Evolutionary conservation across 2,797 vertebrate species (phyloP).

Genomic region (Pagetopsis macropterus): DNA sequence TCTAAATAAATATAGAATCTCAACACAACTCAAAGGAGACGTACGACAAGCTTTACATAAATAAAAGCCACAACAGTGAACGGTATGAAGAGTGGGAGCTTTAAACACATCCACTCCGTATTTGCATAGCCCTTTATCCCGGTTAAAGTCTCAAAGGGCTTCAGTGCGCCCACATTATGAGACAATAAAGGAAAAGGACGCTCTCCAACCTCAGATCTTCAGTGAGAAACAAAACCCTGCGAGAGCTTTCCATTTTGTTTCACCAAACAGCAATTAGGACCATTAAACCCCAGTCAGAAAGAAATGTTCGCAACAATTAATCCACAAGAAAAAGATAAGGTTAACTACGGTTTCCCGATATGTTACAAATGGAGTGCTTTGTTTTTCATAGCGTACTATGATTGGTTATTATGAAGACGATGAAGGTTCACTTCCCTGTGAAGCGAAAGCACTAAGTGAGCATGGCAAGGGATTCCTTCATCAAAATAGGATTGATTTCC

Average conservation of each 20-base stretch:
- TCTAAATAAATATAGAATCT: constrained; percentile 41
- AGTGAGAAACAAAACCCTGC: constrained; percentile 11
- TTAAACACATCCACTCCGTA: constrained; percentile 12
- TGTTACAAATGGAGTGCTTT: neutral
- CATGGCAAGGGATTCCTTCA: no score
- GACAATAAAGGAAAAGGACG: constrained; percentile 26
- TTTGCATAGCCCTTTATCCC: constrained; percentile 49
- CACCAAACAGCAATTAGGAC: constrained; percentile 31
- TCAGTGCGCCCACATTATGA: constrained; percentile 31
- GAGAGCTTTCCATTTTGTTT: constrained; percentile 16
- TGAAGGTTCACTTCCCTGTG: neutral
- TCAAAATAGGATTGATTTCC: no score
- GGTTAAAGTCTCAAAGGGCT: constrained; percentile 30
- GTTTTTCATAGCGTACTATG: neutral
- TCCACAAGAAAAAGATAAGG: neutral
- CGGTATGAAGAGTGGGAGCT: neutral
- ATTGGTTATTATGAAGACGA: neutral
- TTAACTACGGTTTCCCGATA: neutral
- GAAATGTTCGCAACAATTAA: constrained; percentile 30
- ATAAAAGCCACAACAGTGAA: constrained; percentile 7
- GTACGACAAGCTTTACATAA: neutral
- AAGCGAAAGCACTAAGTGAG: neutral
- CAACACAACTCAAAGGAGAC: neutral
- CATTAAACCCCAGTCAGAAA: constrained; percentile 28
- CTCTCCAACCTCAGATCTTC: constrained; percentile 14